Conservation (phyloP, 1,140 invertebrate genomes). For the Ganaspis sp. region DNA sequence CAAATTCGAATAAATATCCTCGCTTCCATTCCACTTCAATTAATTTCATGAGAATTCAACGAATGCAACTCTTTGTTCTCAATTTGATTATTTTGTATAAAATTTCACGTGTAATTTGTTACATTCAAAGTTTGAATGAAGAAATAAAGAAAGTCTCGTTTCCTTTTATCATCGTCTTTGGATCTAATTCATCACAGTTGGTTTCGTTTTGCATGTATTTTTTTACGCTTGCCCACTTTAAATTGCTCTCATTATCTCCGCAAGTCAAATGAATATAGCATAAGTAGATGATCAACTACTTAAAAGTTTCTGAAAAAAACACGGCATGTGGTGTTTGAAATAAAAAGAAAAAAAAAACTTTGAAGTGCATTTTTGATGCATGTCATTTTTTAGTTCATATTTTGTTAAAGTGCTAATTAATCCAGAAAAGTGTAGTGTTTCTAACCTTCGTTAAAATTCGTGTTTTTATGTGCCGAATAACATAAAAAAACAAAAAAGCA, state of each 20-base stretch:
- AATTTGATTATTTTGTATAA: neutral
- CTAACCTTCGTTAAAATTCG: too few relatives aligned
- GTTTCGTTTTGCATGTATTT: neutral
- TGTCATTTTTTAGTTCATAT: too few relatives aligned
- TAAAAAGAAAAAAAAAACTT: too few relatives aligned
- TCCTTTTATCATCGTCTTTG: neutral
- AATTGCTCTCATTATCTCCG: constrained; percentile 24
- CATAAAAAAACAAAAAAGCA: too few relatives aligned
- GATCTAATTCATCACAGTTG: neutral
- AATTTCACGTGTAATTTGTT: neutral
- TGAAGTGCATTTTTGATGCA: too few relatives aligned
- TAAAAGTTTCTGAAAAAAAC: neutral
- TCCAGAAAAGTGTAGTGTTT: too few relatives aligned
- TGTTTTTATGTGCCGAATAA: too few relatives aligned
- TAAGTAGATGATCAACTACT: neutral
- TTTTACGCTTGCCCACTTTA: constrained; percentile 26
- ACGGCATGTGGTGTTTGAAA: neutral
- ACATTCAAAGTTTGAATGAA: neutral
- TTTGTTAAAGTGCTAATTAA: too few relatives aligned
- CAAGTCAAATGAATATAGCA: constrained; percentile 5
- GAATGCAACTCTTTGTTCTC: neutral
- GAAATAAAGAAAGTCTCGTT: constrained; percentile 3
- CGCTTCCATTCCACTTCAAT: neutral
- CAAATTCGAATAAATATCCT: neutral
- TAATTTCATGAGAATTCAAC: neutral